Evolutionary conservation across 2,797 vertebrate species (phyloP), one percentile per base, ranked within the genome.

Genomic region (Lophius americanus): DNA sequence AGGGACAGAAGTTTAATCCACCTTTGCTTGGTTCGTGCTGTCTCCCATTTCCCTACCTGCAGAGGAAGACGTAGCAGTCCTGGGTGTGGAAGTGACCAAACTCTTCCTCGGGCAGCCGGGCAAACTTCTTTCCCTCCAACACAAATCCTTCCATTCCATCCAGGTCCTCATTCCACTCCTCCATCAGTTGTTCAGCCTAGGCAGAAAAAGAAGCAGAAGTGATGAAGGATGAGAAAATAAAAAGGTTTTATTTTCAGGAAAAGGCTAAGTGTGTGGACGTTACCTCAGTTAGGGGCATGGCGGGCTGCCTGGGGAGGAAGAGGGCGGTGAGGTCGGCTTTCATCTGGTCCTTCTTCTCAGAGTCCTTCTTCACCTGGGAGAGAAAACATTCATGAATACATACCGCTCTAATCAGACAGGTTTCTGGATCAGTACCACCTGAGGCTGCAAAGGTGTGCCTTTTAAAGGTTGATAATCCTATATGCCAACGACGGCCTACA

Each of bases 71-170:
- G 0, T 99, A 99, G 83, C 98, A 99, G 86, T 99, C 98, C 3
- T 99, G 96, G 0, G 96, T 97, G 89, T 94, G 88, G 90, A 99
- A 99, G 86, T 99, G 98, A 0, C 98, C 98, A 0, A 99, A 99
- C 78, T 99, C 98, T 85, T 99, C 98, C 79, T 99, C 98, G 0
- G 98, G 97, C 66, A 99, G 92, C 5, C 98, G 95, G 1, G 97
- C 95, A 53, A 99, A 99, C 89, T 99, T 99, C 92, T 97, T 98
- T 42, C 96, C 95, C 80, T 99, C 98, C 67, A 99, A 86, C 74
- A 99, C 97, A 0, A 99, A 99, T 53, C 97, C 97, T 68, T 99
- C 98, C 97, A 99, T 99, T 42, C 98, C 97, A 0, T 99, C 98
- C 86, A 99, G 90, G 73, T 99, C 98, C 85, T 98, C 97, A 0